These are phyloP conservation scores for Zoanthus solanderi DNA, from an alignment of 92 coral and sea anemone genomes.

Conservation along the genomic window DNA sequence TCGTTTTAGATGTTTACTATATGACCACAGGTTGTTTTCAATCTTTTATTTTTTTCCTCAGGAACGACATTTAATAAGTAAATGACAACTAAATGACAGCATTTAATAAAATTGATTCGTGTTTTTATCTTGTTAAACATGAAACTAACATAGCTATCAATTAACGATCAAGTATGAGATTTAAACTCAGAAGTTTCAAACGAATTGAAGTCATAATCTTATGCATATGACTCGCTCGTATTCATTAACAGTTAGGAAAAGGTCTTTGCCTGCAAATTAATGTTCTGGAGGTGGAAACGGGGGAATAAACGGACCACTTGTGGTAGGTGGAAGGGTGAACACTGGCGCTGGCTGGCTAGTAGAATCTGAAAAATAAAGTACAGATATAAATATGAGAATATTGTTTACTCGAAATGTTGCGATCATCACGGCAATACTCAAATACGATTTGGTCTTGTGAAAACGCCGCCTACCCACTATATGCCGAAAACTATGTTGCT, in stretches of 20 bases:
- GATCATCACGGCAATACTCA: too few relatives aligned
- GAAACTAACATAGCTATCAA: neutral
- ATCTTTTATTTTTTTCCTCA: too few relatives aligned
- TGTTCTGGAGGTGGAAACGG: neutral
- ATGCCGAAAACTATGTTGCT: too few relatives aligned
- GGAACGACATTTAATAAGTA: too few relatives aligned
- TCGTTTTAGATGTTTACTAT: too few relatives aligned
- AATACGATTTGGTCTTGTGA: neutral
- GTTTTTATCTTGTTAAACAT: neutral
- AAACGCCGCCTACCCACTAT: too few relatives aligned
- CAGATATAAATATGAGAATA: neutral
- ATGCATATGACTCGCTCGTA: neutral
- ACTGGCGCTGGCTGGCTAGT: neutral
- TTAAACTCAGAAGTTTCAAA: neutral
- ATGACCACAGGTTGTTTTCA: too few relatives aligned
- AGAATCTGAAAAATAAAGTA: neutral
- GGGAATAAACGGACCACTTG: slow-evolving; percentile 5
- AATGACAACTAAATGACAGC: neutral
- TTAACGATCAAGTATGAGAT: neutral
- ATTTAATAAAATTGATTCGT: neutral
- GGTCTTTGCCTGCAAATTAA: neutral
- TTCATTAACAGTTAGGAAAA: neutral
- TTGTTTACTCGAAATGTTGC: neutral
- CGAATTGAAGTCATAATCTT: neutral
- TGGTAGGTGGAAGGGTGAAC: neutral